Percentiles rank a stretch among this genome's conserved stretches.
These are phyloP conservation scores for Heterodera schachtii DNA, from an alignment of 1,140 invertebrate species.

Conservation along the genomic window DNA sequence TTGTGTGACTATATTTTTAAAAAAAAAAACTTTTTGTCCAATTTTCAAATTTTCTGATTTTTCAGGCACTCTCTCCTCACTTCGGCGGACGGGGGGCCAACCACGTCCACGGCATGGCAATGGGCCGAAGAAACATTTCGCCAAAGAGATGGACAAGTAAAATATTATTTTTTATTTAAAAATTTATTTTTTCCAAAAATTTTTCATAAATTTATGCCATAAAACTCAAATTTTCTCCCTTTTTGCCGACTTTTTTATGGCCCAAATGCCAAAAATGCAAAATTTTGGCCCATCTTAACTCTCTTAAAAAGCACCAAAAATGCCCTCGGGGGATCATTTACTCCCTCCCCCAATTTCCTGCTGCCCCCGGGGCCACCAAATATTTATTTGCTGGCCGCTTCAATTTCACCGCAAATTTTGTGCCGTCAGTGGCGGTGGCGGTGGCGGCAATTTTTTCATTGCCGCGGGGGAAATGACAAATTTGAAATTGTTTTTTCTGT, in stretches of 20 bases:
- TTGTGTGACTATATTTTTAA: too few relatives aligned
- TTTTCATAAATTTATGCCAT: too few relatives aligned
- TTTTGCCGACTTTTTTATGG: too few relatives aligned
- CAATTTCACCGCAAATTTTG: neutral
- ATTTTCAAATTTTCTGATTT: too few relatives aligned
- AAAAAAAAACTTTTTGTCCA: too few relatives aligned
- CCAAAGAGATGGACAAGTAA: neutral
- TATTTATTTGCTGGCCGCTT: neutral
- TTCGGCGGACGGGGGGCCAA: neutral
- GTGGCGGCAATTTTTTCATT: neutral
- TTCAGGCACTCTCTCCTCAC: too few relatives aligned
- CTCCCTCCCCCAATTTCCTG: neutral
- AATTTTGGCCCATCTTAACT: neutral
- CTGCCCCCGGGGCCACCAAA: neutral
- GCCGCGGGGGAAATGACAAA: neutral
- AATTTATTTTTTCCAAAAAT: too few relatives aligned
- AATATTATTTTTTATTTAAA: too few relatives aligned
- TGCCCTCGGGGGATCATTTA: neutral
- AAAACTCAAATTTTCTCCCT: too few relatives aligned
- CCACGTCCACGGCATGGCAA: neutral
- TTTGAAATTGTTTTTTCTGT: neutral
- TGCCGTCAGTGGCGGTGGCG: too few relatives aligned
- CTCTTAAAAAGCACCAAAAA: neutral
- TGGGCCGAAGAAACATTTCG: neutral
- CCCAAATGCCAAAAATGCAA: neutral